These are phyloP conservation scores for Centropyge bicolor DNA, from an alignment of 2,797 vertebrate species.

Conservation along the genomic window DNA sequence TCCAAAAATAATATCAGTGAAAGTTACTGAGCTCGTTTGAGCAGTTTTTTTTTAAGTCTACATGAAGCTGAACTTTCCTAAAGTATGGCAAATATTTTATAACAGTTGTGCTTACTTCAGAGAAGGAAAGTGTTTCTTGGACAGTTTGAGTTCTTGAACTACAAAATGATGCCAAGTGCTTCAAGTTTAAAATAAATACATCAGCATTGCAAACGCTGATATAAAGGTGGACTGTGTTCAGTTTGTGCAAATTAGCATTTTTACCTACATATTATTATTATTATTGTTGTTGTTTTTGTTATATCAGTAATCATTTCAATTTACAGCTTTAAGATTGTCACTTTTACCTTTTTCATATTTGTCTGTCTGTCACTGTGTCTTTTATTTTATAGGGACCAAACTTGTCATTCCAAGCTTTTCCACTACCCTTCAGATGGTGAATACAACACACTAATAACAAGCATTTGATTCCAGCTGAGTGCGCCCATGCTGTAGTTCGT, in stretches of 20 bases:
- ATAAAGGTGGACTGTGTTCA: background rate
- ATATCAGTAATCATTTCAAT: background rate
- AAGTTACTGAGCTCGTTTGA: constrained; percentile 34
- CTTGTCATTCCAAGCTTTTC: background rate
- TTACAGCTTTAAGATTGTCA: background rate
- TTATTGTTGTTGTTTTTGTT: no score
- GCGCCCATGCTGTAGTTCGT: constrained; percentile 6
- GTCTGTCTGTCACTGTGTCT: background rate
- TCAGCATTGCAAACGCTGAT: background rate
- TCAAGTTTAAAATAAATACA: constrained; percentile 12
- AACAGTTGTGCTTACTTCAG: constrained; percentile 9
- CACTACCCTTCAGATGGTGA: background rate
- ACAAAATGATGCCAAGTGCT: background rate
- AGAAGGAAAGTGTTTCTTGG: background rate
- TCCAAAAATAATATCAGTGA: constrained; percentile 65
- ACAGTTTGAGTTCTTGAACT: constrained; percentile 11
- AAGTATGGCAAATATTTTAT: background rate
- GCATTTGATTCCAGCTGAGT: constrained; percentile 17
- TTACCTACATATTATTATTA: no score
- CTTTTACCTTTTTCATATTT: background rate
- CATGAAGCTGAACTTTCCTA: constrained; percentile 31
- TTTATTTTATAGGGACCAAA: background rate
- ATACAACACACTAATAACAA: background rate
- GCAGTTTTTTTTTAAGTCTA: constrained; percentile 14
- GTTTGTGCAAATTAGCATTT: background rate